phyloP scores from a whole-genome alignment of 2,113 vertebrate genomes.

The Megaceryle maxima region DNA sequence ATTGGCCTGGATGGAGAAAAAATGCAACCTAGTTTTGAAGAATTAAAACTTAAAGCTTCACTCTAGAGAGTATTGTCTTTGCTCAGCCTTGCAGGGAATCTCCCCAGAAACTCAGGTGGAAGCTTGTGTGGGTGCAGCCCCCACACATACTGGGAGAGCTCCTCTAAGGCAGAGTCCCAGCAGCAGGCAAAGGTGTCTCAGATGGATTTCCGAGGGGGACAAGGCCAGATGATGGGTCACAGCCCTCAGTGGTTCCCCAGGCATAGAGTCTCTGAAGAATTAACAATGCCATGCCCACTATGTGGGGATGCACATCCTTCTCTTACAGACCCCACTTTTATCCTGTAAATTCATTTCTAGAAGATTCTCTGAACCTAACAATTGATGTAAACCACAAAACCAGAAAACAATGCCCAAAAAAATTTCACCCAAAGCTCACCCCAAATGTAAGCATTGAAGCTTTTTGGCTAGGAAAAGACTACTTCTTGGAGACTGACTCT shows the following conservation, averaged over 20 bases:
- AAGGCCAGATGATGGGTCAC: neutral
- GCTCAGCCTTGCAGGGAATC: neutral
- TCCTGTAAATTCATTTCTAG: neutral
- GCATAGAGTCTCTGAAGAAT: neutral
- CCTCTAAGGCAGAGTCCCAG: neutral
- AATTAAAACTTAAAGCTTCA: neutral
- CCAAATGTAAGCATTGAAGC: neutral
- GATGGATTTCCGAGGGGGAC: neutral
- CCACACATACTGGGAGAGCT: neutral
- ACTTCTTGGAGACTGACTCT: neutral
- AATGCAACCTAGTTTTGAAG: neutral
- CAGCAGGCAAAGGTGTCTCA: neutral
- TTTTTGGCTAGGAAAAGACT: neutral
- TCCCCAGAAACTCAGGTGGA: neutral
- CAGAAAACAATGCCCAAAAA: neutral
- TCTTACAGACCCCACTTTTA: neutral
- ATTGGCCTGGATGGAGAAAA: neutral
- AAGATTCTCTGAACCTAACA: neutral
- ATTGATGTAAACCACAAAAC: neutral
- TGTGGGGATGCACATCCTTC: neutral
- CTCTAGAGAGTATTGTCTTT: neutral
- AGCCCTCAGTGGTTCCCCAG: neutral
- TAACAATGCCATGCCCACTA: neutral
- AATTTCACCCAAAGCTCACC: neutral
- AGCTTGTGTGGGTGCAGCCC: neutral